Evolutionary conservation across 1,140 invertebrate species (phyloP).

Genomic region (Heliconius hewitsoni): DNA sequence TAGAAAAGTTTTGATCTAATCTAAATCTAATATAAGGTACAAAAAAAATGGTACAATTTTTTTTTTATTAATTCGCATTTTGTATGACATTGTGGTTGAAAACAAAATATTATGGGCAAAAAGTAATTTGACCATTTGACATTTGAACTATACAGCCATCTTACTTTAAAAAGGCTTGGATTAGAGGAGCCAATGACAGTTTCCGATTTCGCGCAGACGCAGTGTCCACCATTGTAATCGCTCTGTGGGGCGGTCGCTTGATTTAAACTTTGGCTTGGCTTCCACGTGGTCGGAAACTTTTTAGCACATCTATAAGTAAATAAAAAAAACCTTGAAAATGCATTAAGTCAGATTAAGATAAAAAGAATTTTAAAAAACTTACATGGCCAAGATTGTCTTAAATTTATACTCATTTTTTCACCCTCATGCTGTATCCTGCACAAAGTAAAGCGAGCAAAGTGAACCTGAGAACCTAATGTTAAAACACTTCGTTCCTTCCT

Average conservation of each 20-base stretch:
- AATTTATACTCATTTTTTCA: too few species aligned
- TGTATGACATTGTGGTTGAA: background rate
- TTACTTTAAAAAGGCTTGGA: conserved; percentile 9
- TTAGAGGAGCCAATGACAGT: background rate
- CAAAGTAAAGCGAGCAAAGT: too few species aligned
- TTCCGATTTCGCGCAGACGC: background rate
- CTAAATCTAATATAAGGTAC: background rate
- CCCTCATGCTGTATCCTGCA: too few species aligned
- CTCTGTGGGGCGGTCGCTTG: conserved; percentile 8
- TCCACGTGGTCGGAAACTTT: conserved; percentile 5
- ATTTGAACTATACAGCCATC: background rate
- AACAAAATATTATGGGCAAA: background rate
- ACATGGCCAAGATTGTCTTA: too few species aligned
- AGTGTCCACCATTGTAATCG: background rate
- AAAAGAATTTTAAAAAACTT: background rate
- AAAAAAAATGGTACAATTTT: background rate
- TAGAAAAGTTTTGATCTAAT: background rate
- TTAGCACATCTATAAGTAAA: background rate
- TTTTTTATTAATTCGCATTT: background rate
- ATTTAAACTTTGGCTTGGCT: conserved; percentile 11
- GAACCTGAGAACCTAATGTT: too few species aligned
- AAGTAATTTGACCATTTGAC: background rate
- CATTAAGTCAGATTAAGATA: too few species aligned
- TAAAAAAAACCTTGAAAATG: background rate
- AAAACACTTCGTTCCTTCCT: too few species aligned